These are phyloP conservation scores for Podarcis siculus DNA, from an alignment of 2,797 vertebrate species.

Conservation along the genomic window DNA sequence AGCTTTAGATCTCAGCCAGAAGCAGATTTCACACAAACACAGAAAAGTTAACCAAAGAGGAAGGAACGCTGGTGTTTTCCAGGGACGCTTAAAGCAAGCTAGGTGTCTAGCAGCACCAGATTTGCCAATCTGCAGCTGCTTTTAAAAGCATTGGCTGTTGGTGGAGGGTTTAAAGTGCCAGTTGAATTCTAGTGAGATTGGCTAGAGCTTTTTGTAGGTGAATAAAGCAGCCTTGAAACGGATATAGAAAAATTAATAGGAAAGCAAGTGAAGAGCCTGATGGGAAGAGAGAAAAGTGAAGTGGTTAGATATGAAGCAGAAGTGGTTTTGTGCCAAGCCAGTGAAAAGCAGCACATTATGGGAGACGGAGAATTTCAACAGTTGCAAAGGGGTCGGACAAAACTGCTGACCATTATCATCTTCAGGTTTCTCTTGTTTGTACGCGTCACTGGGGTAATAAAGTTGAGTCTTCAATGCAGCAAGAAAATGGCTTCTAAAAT, in stretches of 20 bases:
- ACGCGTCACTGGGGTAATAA: not conserved
- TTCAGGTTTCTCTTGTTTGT: not conserved
- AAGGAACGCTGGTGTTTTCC: accelerated
- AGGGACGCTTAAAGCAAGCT: not conserved
- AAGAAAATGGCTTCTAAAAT: not conserved
- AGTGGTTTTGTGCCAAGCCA: not conserved
- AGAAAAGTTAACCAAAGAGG: accelerated
- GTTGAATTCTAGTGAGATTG: slow-evolving; percentile 19
- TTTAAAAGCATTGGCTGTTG: slow-evolving; percentile 17
- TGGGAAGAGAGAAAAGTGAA: not conserved
- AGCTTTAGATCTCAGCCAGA: slow-evolving; percentile 22
- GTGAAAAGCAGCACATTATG: accelerated
- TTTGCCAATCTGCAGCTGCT: not conserved
- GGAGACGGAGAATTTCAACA: not conserved
- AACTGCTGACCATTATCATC: not conserved
- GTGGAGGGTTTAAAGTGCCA: not conserved
- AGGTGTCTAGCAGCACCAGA: not conserved
- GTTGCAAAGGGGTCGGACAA: not conserved
- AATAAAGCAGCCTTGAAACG: slow-evolving; percentile 27
- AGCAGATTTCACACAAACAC: not conserved
- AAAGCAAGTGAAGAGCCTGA: slow-evolving; percentile 17
- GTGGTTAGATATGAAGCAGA: not conserved
- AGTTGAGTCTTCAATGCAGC: not conserved
- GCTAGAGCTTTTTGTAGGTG: slow-evolving; percentile 35
- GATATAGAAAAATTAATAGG: not conserved